Base-by-base conservation (phyloP, 2,113 vertebrate genomes). In the Sylvilagus bachmani region DNA sequence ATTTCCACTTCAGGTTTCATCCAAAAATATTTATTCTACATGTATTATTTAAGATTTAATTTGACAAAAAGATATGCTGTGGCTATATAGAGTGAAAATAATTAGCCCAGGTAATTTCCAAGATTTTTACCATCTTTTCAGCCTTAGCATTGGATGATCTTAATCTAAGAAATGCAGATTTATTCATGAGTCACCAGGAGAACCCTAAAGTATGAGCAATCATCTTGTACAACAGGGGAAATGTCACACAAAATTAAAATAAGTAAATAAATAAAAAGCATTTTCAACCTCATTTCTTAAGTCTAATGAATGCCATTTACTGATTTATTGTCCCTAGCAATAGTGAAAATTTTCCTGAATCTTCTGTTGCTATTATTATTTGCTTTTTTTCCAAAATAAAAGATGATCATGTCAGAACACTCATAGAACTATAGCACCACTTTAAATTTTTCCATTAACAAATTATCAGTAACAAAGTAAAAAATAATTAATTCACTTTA, bases 111-210 rank as follows among this genome's bases (percentile, higher is more conserved):
- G 74, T 53, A 13, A 10, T 67, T 90, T 82, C 77, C 82, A 64
- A 93, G 33, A 61, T 89, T 19, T 27, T 69, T 75, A 80, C 11
- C 24, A 79, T 16, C 21, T 74, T 93, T 88, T 44, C 27, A 71
- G 16, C 33, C 89, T 94, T 82, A 82, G 90, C 10, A 75, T 73
- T 97, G 84, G 79, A 77, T 95, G 36, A 70, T 49, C 44, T 69
- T 85, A 75, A 92, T 69, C 82, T 83, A n/a, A 62, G 81, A 93
- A 95, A 64, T 27, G 91, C 13, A 61, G 38, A 91, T 79, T 90
- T 71, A 67, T 81, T 79, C 31, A 70, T 80, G 90, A 85, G 67
- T 94, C 49, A 86, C 22, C 69, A 44, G 16, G 24, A 44, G n/a
- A 78, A 82, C 69, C 31, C 58, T 89, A 78, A 90, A 9, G 21